Evolutionary conservation across 2,113 vertebrate genomes (phyloP), one percentile per base, ranked within the genome.

Genomic region (Corvus moneduloides): DNA sequence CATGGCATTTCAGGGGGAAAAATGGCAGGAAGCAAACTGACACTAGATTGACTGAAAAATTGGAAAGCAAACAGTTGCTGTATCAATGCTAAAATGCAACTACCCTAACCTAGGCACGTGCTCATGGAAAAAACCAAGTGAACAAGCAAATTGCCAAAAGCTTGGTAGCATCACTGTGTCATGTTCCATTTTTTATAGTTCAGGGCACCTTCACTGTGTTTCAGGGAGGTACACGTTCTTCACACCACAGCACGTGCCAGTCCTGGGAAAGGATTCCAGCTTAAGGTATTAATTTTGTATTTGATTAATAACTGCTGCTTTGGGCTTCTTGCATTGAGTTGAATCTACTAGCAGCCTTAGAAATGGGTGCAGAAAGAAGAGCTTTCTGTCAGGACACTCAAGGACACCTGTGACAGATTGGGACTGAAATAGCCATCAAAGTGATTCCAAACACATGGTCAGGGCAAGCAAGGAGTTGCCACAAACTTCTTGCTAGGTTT

Each of bases 141-240:
- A 63, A 62, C 23, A 59, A 85, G 28, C 12, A 13, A 81, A 58
- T 6, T 35, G 23, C 19, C 19, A 49, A 54, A 62, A 69, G 6
- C 18, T 77, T 30, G 74, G 56, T 66, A 79, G 14, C 49, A 64
- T 69, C 44, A 24, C 54, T 0, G 0, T 13, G 8, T 35, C 30
- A 9, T 2, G 13, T 39, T 83, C 26, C 12, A 15, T 49, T 61
- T 84, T 64, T 56, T 1, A 24, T 64, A 22, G 6, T n/a, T 69
- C 16, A 52, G 76, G 41, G 41, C 17, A 87, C 32, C 58, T 69
- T n/a, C 35, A 32, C 14, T 43, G 43, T 64, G n/a, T 73, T 94
- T 68, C 3, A 6, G 20, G 41, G 55, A 39, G 55, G 32, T 20
- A 16, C 27, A 33, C 2, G 0, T 84, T 81, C 54, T 52, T 69